Percentiles rank a stretch among this genome's conserved stretches.
Conservation (phyloP, 2,888 invertebrate species). For the Caenorhabditis sinica region DNA sequence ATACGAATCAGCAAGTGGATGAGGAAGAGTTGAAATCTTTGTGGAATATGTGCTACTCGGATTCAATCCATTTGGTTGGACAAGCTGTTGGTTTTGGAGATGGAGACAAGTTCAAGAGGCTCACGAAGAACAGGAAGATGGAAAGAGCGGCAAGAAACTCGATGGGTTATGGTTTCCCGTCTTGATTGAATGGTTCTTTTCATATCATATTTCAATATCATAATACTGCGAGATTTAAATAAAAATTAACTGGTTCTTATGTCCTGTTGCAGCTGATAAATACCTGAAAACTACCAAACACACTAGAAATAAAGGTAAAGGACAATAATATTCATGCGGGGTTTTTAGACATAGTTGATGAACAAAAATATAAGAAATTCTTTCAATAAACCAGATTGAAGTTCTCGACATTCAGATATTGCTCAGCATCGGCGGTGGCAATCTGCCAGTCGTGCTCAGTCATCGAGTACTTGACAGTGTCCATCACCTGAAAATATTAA, state of each 20-base stretch:
- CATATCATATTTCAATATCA: not conserved
- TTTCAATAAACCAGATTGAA: slow-evolving; percentile 58
- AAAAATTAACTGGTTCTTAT: too few species aligned
- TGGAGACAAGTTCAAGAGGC: slow-evolving; percentile 19
- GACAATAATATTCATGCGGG: not conserved
- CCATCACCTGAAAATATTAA: slow-evolving; percentile 52
- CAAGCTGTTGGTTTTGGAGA: slow-evolving; percentile 38
- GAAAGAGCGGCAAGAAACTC: slow-evolving; percentile 3
- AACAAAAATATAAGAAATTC: slow-evolving; percentile 1
- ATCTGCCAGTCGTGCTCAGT: slow-evolving; percentile 57
- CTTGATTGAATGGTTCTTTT: too few species aligned
- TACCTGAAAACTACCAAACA: too few species aligned
- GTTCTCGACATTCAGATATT: slow-evolving; percentile 48
- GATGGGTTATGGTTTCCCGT: too few species aligned
- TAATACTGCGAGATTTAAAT: too few species aligned
- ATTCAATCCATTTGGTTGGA: slow-evolving; percentile 33
- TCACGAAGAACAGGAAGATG: slow-evolving; percentile 18
- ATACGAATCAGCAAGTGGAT: slow-evolving; percentile 12
- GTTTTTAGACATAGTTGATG: not conserved
- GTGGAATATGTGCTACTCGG: slow-evolving; percentile 36
- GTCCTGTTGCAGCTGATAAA: too few species aligned
- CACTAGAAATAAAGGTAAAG: not conserved
- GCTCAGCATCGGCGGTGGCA: slow-evolving; percentile 57
- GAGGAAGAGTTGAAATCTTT: slow-evolving; percentile 31
- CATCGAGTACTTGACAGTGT: slow-evolving; percentile 66